These are phyloP conservation scores for Tetramorium simillimum DNA, from an alignment of 1,140 invertebrate genomes.

Conservation along the genomic window DNA sequence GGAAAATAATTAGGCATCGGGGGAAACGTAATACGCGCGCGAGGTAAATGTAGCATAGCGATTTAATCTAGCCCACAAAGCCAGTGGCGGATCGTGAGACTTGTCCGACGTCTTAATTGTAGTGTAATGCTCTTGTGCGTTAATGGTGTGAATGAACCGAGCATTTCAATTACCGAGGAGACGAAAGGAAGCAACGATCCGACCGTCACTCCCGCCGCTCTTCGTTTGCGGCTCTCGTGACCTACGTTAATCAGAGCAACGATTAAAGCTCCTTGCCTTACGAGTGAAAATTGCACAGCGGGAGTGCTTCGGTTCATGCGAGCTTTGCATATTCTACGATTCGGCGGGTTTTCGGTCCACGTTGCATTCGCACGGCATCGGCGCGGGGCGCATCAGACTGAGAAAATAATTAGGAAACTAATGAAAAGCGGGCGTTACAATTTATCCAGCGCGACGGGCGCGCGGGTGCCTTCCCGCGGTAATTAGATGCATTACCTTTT, in stretches of 20 bases:
- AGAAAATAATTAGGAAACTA: constrained; percentile 52
- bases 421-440: constrained; percentile 49
- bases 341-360: constrained; percentile 51
- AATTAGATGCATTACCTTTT: constrained; percentile 48
- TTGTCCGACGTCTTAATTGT: constrained; percentile 76
- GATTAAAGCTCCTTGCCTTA: constrained; percentile 26
- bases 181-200: constrained; percentile 73
- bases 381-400: constrained; percentile 18
- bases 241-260: constrained; percentile 54
- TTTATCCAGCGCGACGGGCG: constrained; percentile 31
- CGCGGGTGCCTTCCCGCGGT: constrained; percentile 36
- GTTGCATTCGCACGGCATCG: neutral
- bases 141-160: constrained; percentile 76
- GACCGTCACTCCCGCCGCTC: neutral
- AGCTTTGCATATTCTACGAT: constrained; percentile 22
- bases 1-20: constrained; percentile 66
- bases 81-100: constrained; percentile 73
- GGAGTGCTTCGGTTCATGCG: neutral
- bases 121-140: constrained; percentile 74
- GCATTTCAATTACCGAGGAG: constrained; percentile 73
- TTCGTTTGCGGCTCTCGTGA: constrained; percentile 47
- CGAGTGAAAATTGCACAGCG: constrained; percentile 20
- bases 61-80: constrained; percentile 74
- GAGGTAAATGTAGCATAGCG: constrained; percentile 72
- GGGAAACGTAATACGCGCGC: constrained; percentile 55